Conservation (phyloP, 2,797 vertebrate species). For the Alosa sapidissima region DNA sequence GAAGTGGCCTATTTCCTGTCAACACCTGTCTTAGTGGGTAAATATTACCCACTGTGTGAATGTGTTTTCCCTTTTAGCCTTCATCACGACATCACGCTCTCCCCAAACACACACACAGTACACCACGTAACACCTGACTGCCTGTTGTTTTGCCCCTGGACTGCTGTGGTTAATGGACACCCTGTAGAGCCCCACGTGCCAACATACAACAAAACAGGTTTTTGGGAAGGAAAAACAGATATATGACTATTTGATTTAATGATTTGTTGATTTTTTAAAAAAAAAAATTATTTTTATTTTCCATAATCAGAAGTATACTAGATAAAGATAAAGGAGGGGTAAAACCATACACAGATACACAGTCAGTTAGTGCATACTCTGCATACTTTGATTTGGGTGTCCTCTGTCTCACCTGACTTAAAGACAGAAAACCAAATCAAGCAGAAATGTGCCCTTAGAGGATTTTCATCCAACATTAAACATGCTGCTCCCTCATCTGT, state of each 20-base stretch:
- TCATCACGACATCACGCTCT: neutral
- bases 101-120: neutral
- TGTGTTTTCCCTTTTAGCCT: slow-evolving; percentile 27
- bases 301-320: neutral
- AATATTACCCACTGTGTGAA: slow-evolving; percentile 25
- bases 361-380: neutral
- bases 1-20: slow-evolving; percentile 27
- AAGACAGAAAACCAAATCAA: neutral
- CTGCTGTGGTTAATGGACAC: neutral
- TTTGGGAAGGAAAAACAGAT: neutral
- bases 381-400: neutral
- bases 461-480: neutral
- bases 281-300: neutral
- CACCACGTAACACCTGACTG: neutral
- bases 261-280: neutral
- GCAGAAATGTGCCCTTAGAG: neutral
- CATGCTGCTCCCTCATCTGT: neutral
- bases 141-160: neutral
- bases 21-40: slow-evolving; percentile 8
- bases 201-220: neutral
- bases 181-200: neutral
- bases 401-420: neutral
- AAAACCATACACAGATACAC: neutral
- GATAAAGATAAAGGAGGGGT: neutral
- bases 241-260: neutral